Percentiles rank a stretch among this genome's conserved stretches.
Evolutionary conservation across 2,797 vertebrate genomes (phyloP).

Genomic region (Centroberyx gerrardi): DNA sequence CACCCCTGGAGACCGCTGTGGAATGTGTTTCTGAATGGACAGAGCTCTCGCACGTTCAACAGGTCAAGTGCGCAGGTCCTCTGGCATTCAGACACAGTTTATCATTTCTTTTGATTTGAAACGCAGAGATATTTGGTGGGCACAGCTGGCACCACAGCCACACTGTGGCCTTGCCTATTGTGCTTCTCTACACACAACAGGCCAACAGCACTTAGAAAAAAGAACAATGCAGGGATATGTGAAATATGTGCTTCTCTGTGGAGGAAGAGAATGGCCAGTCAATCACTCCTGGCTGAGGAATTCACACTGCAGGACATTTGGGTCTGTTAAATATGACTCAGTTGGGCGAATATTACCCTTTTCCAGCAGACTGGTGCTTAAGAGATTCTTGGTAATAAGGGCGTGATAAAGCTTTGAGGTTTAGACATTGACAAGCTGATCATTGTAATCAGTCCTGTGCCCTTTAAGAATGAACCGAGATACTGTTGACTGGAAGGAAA

Average conservation of each 20-base stretch:
- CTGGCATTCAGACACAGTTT: constrained; percentile 3
- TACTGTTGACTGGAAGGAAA: constrained; percentile 20
- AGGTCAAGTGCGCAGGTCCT: constrained; percentile 24
- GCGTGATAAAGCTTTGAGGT: constrained; percentile 12
- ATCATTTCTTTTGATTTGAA: constrained; percentile 22
- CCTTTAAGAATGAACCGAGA: constrained; percentile 41
- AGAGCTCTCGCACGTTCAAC: constrained; percentile 24
- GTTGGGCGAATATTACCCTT: background rate
- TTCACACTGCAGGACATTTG: background rate
- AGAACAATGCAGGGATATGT: constrained; percentile 28
- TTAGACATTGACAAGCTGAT: background rate
- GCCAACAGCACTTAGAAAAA: constrained; percentile 23
- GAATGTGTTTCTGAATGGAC: constrained; percentile 61
- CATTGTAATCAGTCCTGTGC: background rate
- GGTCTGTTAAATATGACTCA: background rate
- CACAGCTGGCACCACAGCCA: constrained; percentile 5
- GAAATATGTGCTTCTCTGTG: constrained; percentile 15
- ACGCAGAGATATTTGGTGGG: constrained; percentile 10
- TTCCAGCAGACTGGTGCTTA: background rate
- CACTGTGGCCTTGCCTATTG: constrained; percentile 43
- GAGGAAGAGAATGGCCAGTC: constrained; percentile 5
- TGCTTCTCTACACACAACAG: constrained; percentile 23
- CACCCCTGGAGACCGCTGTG: constrained; percentile 24
- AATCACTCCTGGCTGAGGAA: constrained; percentile 10
- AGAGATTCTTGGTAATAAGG: constrained; percentile 17